Evolutionary conservation across 1,140 invertebrate species (phyloP).

Genomic region (Dendroctonus ponderosae): DNA sequence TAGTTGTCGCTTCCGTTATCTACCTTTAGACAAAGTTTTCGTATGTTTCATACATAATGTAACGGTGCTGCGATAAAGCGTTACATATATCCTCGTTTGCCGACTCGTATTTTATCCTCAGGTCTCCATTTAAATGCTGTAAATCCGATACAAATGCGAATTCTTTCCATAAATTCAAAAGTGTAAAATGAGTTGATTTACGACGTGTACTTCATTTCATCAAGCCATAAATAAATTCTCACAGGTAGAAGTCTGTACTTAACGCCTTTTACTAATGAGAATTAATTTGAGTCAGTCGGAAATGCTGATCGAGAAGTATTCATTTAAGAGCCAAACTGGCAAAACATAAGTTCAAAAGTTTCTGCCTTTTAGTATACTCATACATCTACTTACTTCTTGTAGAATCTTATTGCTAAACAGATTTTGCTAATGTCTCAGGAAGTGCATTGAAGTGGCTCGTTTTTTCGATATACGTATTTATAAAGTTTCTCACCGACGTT

Average conservation of each 20-base stretch:
- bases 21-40: conserved; percentile 8
- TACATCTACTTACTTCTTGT: no score
- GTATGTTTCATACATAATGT: conserved; percentile 21
- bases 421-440: no score
- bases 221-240: conserved; percentile 27
- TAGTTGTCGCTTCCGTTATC: neutral
- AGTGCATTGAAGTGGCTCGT: no score
- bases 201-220: conserved; percentile 21
- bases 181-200: conserved; percentile 30
- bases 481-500: no score
- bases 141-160: conserved; percentile 29
- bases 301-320: no score
- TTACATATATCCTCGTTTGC: conserved; percentile 26
- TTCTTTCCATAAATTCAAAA: conserved; percentile 33
- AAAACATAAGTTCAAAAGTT: no score
- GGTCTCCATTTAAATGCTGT: conserved; percentile 17
- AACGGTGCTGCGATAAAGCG: conserved; percentile 11
- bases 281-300: conserved; percentile 1
- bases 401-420: no score
- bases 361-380: no score
- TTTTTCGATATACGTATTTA: no score
- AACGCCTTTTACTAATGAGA: conserved; percentile 6
- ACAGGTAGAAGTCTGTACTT: conserved; percentile 16
- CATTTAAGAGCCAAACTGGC: no score
- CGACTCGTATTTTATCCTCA: conserved; percentile 24